A percentile compares a stretch with the other conserved stretches of the same genome.
phyloP scores from a whole-genome alignment of 2,888 invertebrate species.

The Molorchus minor region DNA sequence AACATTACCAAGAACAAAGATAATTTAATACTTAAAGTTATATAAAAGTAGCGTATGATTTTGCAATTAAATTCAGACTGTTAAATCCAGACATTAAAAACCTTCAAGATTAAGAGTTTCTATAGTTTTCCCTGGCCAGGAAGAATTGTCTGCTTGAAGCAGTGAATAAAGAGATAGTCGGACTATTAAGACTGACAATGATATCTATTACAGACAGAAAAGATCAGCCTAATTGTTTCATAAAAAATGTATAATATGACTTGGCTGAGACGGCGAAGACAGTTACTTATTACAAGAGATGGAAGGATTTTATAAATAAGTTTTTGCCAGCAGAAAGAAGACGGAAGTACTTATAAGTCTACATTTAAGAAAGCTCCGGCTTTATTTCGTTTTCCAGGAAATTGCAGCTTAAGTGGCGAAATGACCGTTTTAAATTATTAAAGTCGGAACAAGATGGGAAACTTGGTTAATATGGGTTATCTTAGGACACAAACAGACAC shows the following conservation, averaged over 20 bases:
- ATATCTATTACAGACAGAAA: conserved; percentile 20
- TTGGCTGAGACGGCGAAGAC: not conserved
- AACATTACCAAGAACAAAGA: not conserved
- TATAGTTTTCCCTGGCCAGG: conserved; percentile 4
- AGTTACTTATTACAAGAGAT: conserved; percentile 11
- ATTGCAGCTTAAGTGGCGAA: conserved; percentile 40
- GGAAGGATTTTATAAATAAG: conserved; percentile 9
- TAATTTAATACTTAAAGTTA: not conserved
- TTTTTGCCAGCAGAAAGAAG: conserved; percentile 12
- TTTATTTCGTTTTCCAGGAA: conserved; percentile 41
- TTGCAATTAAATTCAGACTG: not conserved
- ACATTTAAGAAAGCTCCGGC: conserved; percentile 34
- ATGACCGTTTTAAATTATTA: conserved; percentile 43
- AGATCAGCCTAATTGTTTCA: conserved; percentile 26
- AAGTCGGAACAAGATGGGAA: conserved; percentile 37
- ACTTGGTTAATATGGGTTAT: conserved; percentile 32
- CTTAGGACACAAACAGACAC: conserved; percentile 1
- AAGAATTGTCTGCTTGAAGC: not conserved
- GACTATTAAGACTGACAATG: conserved; percentile 26
- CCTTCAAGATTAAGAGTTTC: conserved; percentile 13
- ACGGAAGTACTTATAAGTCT: conserved; percentile 29
- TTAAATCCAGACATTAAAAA: conserved; percentile 12
- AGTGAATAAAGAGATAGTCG: conserved; percentile 7
- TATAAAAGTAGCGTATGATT: not conserved
- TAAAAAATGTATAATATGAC: conserved; percentile 20